These are phyloP conservation scores for Mus spretus DNA, from an alignment of 2,797 vertebrate genomes.

Conservation along the genomic window DNA sequence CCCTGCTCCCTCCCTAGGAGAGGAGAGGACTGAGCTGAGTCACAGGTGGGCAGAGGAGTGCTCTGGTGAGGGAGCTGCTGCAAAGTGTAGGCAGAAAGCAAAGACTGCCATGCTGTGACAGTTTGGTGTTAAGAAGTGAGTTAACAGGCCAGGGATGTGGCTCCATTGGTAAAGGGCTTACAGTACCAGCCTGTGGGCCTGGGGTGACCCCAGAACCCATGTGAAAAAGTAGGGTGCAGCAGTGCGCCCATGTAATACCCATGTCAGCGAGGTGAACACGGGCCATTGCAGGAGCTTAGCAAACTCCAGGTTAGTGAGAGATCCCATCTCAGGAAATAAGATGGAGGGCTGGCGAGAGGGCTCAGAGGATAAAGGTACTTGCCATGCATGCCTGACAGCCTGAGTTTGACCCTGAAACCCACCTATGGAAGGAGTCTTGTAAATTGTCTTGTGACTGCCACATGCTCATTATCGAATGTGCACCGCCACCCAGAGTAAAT, in stretches of 20 bases:
- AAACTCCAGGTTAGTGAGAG: neutral
- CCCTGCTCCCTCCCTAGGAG: accelerated
- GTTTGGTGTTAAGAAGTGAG: neutral
- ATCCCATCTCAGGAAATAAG: neutral
- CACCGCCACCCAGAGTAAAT: neutral
- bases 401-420: neutral
- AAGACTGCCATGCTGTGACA: too few relatives aligned
- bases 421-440: neutral
- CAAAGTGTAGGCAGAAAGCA: accelerated
- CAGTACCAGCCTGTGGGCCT: too few relatives aligned
- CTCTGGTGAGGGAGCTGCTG: neutral
- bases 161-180: neutral
- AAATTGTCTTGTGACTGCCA: neutral
- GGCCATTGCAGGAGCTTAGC: neutral
- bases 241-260: neutral
- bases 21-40: accelerated
- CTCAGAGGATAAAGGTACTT: neutral
- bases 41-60: accelerated
- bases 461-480: neutral
- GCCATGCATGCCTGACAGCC: neutral
- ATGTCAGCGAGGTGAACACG: neutral
- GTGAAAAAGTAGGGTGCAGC: neutral
- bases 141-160: neutral
- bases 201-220: neutral
- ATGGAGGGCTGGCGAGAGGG: neutral